phyloP scores from a whole-genome alignment of 1,140 invertebrate genomes.

The Aphis gossypii region DNA sequence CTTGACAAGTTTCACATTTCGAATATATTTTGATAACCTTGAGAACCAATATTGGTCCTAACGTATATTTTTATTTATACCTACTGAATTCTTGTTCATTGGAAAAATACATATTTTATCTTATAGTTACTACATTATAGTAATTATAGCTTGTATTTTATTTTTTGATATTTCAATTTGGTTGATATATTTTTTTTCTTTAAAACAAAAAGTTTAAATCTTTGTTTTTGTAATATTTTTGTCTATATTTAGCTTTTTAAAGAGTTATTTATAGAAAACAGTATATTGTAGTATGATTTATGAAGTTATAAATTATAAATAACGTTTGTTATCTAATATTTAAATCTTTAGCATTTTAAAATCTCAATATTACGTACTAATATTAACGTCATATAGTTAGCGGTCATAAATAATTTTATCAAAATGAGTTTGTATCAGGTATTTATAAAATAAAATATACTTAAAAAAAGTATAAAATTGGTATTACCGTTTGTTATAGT shows the following conservation, averaged over 20 bases:
- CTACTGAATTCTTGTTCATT: not conserved
- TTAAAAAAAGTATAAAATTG: too few species aligned
- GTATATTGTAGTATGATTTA: too few species aligned
- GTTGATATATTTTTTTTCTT: not conserved
- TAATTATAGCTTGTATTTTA: not conserved
- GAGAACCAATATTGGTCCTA: constrained; percentile 2
- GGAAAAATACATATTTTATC: constrained; percentile 9
- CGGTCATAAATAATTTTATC: too few species aligned
- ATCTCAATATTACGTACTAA: too few species aligned
- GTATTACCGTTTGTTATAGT: too few species aligned
- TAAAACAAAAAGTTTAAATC: not conserved
- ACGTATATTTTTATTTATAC: not conserved
- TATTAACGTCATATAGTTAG: too few species aligned
- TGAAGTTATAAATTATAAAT: too few species aligned
- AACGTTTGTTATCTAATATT: too few species aligned
- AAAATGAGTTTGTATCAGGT: too few species aligned
- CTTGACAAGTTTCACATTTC: constrained; percentile 10
- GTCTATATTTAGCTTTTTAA: not conserved
- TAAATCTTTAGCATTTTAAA: too few species aligned
- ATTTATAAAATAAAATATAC: too few species aligned
- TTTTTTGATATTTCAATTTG: constrained; percentile 7
- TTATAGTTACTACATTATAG: not conserved
- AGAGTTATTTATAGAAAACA: not conserved
- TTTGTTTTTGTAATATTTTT: not conserved
- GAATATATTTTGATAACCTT: constrained; percentile 9